phyloP scores from a whole-genome alignment of 2,888 invertebrate species.

The Drosophila kanekoi region DNA sequence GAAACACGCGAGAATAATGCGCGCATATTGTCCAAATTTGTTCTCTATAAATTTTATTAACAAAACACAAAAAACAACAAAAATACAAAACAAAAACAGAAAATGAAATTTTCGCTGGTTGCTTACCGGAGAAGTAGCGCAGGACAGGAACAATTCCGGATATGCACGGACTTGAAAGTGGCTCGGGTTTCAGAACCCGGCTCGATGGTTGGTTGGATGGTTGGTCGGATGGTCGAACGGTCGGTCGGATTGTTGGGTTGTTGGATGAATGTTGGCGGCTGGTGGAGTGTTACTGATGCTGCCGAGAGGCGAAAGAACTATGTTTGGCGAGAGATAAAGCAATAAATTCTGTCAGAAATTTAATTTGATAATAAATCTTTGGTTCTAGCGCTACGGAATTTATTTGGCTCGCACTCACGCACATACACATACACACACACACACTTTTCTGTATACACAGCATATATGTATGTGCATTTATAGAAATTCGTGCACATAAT shows the following conservation, averaged over 20 bases:
- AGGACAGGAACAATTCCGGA: conserved; percentile 41
- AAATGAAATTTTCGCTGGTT: conserved; percentile 68
- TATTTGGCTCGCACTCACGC: conserved; percentile 82
- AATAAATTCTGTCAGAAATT: conserved; percentile 86
- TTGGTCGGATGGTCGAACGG: conserved; percentile 36
- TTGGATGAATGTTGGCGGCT: conserved; percentile 49
- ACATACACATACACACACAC: conserved; percentile 57
- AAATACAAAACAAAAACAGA: conserved; percentile 28
- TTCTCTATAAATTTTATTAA: conserved; percentile 81
- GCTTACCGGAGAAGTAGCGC: conserved; percentile 48
- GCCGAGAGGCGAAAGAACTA: conserved; percentile 84
- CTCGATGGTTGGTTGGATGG: conserved; percentile 40
- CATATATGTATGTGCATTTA: conserved; percentile 35
- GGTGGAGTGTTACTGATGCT: conserved; percentile 61
- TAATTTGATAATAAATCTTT: conserved; percentile 86
- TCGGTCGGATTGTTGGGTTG: conserved; percentile 24
- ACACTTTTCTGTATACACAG: conserved; percentile 20
- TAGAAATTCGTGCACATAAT: conserved; percentile 79
- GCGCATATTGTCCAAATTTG: conserved; percentile 82
- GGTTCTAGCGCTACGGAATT: conserved; percentile 85
- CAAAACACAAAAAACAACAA: conserved; percentile 52
- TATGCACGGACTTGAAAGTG: conserved; percentile 56
- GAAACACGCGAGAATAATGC: conserved; percentile 74
- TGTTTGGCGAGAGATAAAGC: conserved; percentile 85
- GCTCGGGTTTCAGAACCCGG: conserved; percentile 41